Evolutionary conservation across 2,797 vertebrate species (phyloP).

Genomic region (Rousettus madagascariensis): DNA sequence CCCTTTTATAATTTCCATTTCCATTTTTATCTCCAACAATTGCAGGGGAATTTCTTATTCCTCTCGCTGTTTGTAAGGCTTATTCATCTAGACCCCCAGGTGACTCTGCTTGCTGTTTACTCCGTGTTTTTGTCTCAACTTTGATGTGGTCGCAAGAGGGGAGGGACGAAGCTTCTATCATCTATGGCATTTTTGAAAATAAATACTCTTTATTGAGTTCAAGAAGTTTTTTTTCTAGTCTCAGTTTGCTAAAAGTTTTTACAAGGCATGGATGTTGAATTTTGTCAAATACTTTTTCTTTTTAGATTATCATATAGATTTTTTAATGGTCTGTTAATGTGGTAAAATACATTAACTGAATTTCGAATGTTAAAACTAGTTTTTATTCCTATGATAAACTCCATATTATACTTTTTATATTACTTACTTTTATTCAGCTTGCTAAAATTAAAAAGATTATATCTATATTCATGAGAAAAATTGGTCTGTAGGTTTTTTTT

Average conservation of each 20-base stretch:
- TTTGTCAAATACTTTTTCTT: conserved; percentile 11
- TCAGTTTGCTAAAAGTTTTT: conserved; percentile 1
- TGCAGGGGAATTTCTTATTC: no score
- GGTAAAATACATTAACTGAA: conserved; percentile 1
- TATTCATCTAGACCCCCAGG: no score
- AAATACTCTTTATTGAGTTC: not conserved
- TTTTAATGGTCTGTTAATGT: conserved; percentile 25
- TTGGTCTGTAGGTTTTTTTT: not conserved
- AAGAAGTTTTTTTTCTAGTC: not conserved
- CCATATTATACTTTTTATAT: not conserved
- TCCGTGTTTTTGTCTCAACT: no score
- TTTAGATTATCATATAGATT: not conserved
- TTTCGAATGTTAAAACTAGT: conserved; percentile 3
- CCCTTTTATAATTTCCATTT: no score
- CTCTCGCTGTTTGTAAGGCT: no score
- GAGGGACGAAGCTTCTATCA: no score
- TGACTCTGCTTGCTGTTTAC: no score
- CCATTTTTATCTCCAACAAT: no score
- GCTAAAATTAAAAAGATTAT: not conserved
- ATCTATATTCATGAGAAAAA: not conserved
- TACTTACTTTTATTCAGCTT: conserved; percentile 24
- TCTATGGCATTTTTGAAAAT: not conserved
- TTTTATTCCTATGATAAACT: conserved; percentile 21
- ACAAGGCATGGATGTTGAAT: not conserved
- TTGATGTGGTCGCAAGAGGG: no score